Conservation (phyloP, 2,797 vertebrate genomes). For the Poeciliopsis paucimaculata region DNA sequence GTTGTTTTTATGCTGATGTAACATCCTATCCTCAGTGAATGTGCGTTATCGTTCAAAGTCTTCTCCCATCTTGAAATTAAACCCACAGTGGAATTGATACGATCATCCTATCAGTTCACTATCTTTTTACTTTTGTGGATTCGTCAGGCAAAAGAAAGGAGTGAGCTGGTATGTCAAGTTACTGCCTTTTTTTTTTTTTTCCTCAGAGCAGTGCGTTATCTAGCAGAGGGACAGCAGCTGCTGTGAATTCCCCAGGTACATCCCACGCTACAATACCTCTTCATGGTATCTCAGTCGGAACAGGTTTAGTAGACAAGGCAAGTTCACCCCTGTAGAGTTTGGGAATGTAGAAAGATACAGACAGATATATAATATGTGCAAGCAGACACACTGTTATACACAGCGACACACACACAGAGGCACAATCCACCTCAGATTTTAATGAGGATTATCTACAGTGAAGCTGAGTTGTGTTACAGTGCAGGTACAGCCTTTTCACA, state of each 20-base stretch:
- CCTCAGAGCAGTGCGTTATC: slow-evolving; percentile 34
- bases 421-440: slow-evolving; percentile 7
- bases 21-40: slow-evolving; percentile 12
- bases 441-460: slow-evolving; percentile 37
- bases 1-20: background rate
- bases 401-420: slow-evolving; percentile 15
- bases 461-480: slow-evolving; percentile 33
- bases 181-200: slow-evolving; percentile 31
- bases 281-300: slow-evolving; percentile 42
- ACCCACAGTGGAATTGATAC: slow-evolving; percentile 28
- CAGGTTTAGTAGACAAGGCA: slow-evolving; percentile 48
- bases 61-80: slow-evolving; percentile 32
- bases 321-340: slow-evolving; percentile 42
- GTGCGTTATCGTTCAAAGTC: background rate
- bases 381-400: slow-evolving; percentile 16
- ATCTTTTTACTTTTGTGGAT: slow-evolving; percentile 27
- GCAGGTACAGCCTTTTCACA: slow-evolving; percentile 49
- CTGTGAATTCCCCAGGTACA: slow-evolving; percentile 51
- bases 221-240: slow-evolving; percentile 48
- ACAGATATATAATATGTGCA: slow-evolving; percentile 25
- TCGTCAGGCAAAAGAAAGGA: slow-evolving; percentile 40
- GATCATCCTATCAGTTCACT: slow-evolving; percentile 23
- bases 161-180: slow-evolving; percentile 50
- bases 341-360: slow-evolving; percentile 38
- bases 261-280: slow-evolving; percentile 27